Percentiles rank a stretch among this genome's conserved stretches.
phyloP scores from a whole-genome alignment of 1,140 invertebrate species.

The Drosophila murphyi region DNA sequence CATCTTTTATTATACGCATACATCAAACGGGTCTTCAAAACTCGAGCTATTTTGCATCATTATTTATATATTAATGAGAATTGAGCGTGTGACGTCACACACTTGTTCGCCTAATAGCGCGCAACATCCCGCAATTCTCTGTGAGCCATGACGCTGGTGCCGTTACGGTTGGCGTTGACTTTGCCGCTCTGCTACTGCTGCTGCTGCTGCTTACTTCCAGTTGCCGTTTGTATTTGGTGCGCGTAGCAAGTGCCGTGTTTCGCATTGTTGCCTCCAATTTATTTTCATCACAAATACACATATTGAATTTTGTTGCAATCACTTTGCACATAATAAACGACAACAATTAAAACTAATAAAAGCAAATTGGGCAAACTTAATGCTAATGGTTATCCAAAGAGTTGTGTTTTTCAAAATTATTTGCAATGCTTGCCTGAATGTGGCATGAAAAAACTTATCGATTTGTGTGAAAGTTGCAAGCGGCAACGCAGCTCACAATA shows the following conservation, averaged over 20 bases:
- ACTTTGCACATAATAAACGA: conserved; percentile 4
- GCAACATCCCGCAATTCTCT: conserved; percentile 13
- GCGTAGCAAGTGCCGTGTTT: conserved; percentile 61
- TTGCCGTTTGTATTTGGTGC: conserved; percentile 62
- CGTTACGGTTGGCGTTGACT: conserved; percentile 22
- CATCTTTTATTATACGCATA: too few relatives aligned
- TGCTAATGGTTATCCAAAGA: background rate
- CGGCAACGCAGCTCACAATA: conserved; percentile 33
- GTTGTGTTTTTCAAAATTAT: background rate
- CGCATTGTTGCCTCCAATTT: conserved; percentile 37
- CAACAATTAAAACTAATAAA: conserved; percentile 9
- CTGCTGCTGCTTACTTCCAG: conserved; percentile 53
- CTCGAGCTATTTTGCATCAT: too few relatives aligned
- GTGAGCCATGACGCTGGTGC: conserved; percentile 12
- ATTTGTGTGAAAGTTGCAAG: conserved; percentile 71
- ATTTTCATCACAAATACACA: conserved; percentile 12
- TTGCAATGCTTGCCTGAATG: conserved; percentile 12
- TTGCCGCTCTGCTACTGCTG: conserved; percentile 43
- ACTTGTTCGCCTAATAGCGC: background rate
- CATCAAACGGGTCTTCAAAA: too few relatives aligned
- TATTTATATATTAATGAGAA: background rate
- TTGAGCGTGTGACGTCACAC: conserved; percentile 24
- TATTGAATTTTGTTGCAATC: conserved; percentile 27
- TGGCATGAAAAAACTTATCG: conserved; percentile 56
- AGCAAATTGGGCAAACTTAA: conserved; percentile 5